Evolutionary conservation across 2,113 vertebrate species (phyloP).

Genomic region (Stigmatopora argus): DNA sequence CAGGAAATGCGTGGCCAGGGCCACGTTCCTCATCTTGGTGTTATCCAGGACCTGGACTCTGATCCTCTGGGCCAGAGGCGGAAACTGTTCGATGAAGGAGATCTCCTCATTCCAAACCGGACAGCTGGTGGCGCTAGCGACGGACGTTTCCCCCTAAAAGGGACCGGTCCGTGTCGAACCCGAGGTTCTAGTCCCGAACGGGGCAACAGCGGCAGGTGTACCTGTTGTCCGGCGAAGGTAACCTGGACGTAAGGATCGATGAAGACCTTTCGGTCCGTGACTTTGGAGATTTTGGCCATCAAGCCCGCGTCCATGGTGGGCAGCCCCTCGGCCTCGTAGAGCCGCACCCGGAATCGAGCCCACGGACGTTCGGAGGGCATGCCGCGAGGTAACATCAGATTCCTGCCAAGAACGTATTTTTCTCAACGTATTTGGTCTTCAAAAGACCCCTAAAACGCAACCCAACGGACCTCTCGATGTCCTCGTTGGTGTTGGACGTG

Average conservation of each 20-base stretch:
- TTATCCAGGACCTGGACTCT: constrained; percentile 85
- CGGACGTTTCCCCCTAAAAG: constrained; percentile 82
- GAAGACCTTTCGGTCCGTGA: constrained; percentile 81
- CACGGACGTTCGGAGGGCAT: constrained; percentile 83
- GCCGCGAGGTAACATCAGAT: constrained; percentile 82
- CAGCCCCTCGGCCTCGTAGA: constrained; percentile 83
- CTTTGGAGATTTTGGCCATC: constrained; percentile 82
- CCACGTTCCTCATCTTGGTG: constrained; percentile 75
- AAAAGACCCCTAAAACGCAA: neutral
- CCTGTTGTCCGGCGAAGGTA: constrained; percentile 87
- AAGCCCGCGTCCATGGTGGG: constrained; percentile 82
- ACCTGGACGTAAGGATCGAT: constrained; percentile 84
- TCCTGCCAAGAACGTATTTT: constrained; percentile 58
- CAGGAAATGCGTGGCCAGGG: constrained; percentile 84
- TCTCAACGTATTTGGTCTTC: neutral
- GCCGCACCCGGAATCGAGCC: constrained; percentile 79
- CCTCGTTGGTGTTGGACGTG: constrained; percentile 60
- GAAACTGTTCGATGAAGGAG: constrained; percentile 91
- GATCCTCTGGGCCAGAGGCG: constrained; percentile 81
- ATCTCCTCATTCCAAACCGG: constrained; percentile 91
- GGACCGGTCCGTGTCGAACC: neutral
- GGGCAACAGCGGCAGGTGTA: constrained; percentile 23
- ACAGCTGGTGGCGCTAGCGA: constrained; percentile 69
- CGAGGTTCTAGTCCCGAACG: neutral
- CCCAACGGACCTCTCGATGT: constrained; percentile 82